Percentiles rank a stretch among this genome's conserved stretches.
phyloP scores from a whole-genome alignment of 2,888 invertebrate genomes.

The Candidula unifasciata region DNA sequence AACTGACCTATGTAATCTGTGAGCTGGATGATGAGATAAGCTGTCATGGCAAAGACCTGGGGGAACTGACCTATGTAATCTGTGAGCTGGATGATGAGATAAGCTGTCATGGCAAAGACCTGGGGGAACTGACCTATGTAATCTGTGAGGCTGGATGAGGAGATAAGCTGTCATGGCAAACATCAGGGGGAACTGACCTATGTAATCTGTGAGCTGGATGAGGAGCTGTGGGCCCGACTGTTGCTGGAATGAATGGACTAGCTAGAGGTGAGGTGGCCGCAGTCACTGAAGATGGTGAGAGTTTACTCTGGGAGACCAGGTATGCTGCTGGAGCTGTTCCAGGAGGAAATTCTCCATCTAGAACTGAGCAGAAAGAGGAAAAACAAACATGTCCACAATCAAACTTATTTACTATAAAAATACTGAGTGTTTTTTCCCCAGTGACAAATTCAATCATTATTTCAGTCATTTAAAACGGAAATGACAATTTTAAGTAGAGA shows the following conservation, averaged over 20 bases:
- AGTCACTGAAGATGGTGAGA: conserved; percentile 52
- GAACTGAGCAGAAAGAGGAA: conserved; percentile 67
- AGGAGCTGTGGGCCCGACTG: conserved; percentile 81
- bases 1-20: conserved; percentile 72
- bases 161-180: too few relatives aligned
- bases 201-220: conserved; percentile 70
- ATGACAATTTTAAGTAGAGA: too few relatives aligned
- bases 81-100: conserved; percentile 63
- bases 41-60: too few relatives aligned
- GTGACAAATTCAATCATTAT: too few relatives aligned
- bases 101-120: too few relatives aligned
- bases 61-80: conserved; percentile 72
- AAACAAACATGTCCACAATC: neutral
- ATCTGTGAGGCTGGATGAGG: conserved; percentile 65
- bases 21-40: conserved; percentile 63
- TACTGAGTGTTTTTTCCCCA: too few relatives aligned
- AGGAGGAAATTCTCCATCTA: conserved; percentile 79
- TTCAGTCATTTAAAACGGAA: too few relatives aligned
- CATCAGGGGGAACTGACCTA: conserved; percentile 62
- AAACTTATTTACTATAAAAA: neutral
- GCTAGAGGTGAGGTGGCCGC: conserved; percentile 59
- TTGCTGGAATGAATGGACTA: conserved; percentile 59
- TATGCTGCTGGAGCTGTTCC: conserved; percentile 78
- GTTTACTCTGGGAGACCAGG: conserved; percentile 81
- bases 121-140: conserved; percentile 72